phyloP scores from a whole-genome alignment of 2,113 vertebrate species.

The Rostratula benghalensis region DNA sequence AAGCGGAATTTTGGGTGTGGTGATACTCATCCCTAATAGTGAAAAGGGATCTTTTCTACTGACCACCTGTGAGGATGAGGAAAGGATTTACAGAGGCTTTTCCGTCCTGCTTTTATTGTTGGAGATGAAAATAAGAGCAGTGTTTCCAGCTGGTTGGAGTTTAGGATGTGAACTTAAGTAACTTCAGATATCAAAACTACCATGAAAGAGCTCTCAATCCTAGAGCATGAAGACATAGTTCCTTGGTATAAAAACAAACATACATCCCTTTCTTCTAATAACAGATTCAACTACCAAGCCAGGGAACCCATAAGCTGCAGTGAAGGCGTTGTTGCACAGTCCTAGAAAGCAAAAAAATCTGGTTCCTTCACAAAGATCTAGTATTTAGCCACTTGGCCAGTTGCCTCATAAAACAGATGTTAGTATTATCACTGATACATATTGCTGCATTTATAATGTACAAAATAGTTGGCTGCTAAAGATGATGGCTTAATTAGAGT shows the following conservation, averaged over 20 bases:
- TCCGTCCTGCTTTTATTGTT: neutral
- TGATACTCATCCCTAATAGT: neutral
- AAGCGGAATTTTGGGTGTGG: neutral
- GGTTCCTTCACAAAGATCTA: constrained; percentile 5
- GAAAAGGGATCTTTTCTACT: neutral
- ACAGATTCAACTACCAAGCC: neutral
- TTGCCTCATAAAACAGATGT: constrained; percentile 60
- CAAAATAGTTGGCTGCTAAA: constrained; percentile 50
- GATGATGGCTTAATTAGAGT: constrained; percentile 58
- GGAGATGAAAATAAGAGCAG: neutral
- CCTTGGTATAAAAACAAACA: neutral
- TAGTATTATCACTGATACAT: constrained; percentile 54
- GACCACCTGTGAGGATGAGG: neutral
- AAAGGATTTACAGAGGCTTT: neutral
- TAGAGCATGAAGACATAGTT: neutral
- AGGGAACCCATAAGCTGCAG: neutral
- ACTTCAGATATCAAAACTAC: neutral
- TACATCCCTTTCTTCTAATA: neutral
- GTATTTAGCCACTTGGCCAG: constrained; percentile 28
- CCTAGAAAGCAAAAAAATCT: constrained; percentile 42
- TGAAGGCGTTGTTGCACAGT: neutral
- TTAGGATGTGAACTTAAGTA: neutral
- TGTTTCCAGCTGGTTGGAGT: neutral
- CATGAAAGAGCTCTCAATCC: neutral
- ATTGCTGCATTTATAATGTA: constrained; percentile 53